Evolutionary conservation across 2,888 invertebrate species (phyloP).

Genomic region (Cataglyphis livida): DNA sequence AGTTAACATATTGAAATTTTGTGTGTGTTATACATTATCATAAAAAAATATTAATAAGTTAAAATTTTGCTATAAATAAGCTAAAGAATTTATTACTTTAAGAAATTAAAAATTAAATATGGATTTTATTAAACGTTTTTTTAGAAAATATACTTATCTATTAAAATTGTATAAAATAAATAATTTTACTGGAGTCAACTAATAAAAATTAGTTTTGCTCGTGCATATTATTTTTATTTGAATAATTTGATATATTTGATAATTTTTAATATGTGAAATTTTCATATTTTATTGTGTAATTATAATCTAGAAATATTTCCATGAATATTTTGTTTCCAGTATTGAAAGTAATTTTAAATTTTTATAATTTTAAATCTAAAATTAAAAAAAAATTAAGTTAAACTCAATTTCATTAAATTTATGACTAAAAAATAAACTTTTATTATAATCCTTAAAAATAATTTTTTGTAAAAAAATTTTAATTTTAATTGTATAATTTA

Average conservation of each 20-base stretch:
- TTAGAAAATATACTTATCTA: background rate
- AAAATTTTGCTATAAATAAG: background rate
- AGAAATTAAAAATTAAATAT: background rate
- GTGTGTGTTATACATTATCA: background rate
- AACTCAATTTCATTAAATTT: background rate
- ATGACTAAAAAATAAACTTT: background rate
- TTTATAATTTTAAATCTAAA: background rate
- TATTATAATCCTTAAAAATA: background rate
- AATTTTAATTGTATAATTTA: background rate
- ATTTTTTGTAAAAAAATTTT: background rate
- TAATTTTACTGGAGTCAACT: too few species aligned
- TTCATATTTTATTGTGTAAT: background rate
- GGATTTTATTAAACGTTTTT: background rate
- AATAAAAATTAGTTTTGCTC: too few species aligned
- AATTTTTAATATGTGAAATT: background rate
- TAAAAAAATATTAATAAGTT: background rate
- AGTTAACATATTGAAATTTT: constrained; percentile 14
- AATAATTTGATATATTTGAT: background rate
- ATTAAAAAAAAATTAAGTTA: background rate
- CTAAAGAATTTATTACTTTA: background rate
- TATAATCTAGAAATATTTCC: background rate
- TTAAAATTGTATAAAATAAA: background rate
- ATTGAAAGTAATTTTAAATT: background rate
- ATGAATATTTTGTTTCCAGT: background rate
- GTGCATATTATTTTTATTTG: background rate